phyloP scores from a whole-genome alignment of 2,797 vertebrate species.

The Anas bernieri region DNA sequence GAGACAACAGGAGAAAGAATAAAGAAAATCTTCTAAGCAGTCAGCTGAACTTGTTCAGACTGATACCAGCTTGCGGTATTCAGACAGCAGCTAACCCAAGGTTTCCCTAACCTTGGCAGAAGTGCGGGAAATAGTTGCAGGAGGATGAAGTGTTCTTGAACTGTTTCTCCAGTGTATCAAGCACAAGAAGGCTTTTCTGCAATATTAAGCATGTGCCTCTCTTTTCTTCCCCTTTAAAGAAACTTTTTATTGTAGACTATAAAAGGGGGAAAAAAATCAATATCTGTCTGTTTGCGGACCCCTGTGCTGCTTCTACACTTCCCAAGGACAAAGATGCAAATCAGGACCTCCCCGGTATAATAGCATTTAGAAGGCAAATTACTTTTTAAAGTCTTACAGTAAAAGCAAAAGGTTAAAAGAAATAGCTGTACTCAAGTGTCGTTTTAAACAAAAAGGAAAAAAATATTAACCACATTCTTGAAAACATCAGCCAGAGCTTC shows the following conservation, averaged over 20 bases:
- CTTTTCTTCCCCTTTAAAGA: slow-evolving; percentile 77
- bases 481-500: slow-evolving; percentile 53
- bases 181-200: slow-evolving; percentile 78
- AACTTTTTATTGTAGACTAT: slow-evolving; percentile 81
- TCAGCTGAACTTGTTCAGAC: slow-evolving; percentile 55
- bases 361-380: slow-evolving; percentile 56
- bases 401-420: slow-evolving; percentile 52
- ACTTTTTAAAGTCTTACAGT: slow-evolving; percentile 39
- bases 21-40: slow-evolving; percentile 47
- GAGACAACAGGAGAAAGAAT: slow-evolving; percentile 40
- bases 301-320: slow-evolving; percentile 40
- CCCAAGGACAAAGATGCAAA: slow-evolving; percentile 73
- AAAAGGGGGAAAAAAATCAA: slow-evolving; percentile 63
- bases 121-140: slow-evolving; percentile 67
- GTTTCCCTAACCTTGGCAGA: slow-evolving; percentile 75
- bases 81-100: slow-evolving; percentile 49
- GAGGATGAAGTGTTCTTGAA: slow-evolving; percentile 77
- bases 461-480: slow-evolving; percentile 49
- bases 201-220: slow-evolving; percentile 71
- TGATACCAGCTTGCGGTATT: slow-evolving; percentile 5
- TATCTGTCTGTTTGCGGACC: slow-evolving; percentile 70
- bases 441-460: slow-evolving; percentile 42
- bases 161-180: slow-evolving; percentile 69
- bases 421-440: slow-evolving; percentile 41
- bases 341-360: not conserved